Conservation (phyloP, 1,140 invertebrate species). For the Drosophila kepulauana region DNA sequence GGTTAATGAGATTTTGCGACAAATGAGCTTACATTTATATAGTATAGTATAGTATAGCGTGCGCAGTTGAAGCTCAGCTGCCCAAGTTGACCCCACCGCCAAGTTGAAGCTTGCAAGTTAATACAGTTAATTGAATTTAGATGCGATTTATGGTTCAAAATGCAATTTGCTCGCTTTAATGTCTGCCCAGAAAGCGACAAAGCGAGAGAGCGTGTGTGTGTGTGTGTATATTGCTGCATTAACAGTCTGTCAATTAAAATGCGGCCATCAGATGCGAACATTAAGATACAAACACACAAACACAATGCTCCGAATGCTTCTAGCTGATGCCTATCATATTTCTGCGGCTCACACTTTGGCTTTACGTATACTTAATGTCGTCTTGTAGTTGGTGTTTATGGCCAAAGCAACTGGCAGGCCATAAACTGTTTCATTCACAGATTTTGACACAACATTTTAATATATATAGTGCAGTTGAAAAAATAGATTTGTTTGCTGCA, state of each 20-base stretch:
- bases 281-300: not conserved
- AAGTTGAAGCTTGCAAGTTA: constrained; percentile 18
- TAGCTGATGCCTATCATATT: constrained; percentile 25
- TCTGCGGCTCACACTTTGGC: not conserved
- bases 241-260: constrained; percentile 14
- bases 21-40: constrained; percentile 51
- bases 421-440: not conserved
- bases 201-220: too few relatives aligned
- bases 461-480: too few relatives aligned
- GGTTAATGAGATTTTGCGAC: constrained; percentile 51
- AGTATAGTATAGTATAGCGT: constrained; percentile 3
- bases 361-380: not conserved
- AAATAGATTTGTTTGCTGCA: too few relatives aligned
- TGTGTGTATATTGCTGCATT: not conserved
- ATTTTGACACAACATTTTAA: too few relatives aligned
- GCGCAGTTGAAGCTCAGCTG: not conserved
- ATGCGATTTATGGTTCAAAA: constrained; percentile 52
- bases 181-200: not conserved
- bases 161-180: constrained; percentile 47
- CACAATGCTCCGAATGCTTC: too few relatives aligned
- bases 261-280: constrained; percentile 2
- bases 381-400: not conserved
- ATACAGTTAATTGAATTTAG: constrained; percentile 56
- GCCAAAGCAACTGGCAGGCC: constrained; percentile 3
- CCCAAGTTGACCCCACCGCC: not conserved